Conservation (phyloP, 2,113 vertebrate genomes). For the Ibidorhyncha struthersii region DNA sequence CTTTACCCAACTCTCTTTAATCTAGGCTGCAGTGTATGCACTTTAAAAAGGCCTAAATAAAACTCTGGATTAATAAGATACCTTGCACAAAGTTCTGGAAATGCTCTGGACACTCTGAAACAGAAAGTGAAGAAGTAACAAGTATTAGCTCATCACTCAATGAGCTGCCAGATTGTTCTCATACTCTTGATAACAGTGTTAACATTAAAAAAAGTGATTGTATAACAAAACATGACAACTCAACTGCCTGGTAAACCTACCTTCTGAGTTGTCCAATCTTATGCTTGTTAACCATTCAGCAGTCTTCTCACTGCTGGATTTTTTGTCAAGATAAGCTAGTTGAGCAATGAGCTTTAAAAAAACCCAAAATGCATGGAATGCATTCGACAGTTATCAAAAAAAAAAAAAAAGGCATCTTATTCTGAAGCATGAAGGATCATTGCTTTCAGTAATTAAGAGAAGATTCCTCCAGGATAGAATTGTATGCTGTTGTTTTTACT, state of each 20-base stretch:
- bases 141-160: neutral
- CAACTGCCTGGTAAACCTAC: neutral
- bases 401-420: neutral
- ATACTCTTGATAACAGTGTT: neutral
- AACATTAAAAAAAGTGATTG: neutral
- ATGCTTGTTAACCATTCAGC: neutral
- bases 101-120: neutral
- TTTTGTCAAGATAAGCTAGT: neutral
- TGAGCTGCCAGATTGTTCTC: neutral
- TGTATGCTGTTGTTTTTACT: neutral
- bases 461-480: neutral
- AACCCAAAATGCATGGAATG: accelerated
- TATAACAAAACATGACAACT: neutral
- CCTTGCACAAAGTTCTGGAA: neutral
- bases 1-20: neutral
- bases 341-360: neutral
- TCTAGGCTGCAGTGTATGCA: neutral
- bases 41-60: neutral
- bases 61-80: neutral
- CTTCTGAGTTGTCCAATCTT: neutral
- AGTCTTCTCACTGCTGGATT: neutral
- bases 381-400: neutral
- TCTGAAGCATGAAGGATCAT: neutral
- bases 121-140: neutral
- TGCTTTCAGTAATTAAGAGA: constrained; percentile 6